Percentiles rank a stretch among this genome's conserved stretches.
These are phyloP conservation scores for Aphyosemion australe DNA, from an alignment of 2,113 vertebrate genomes.

Conservation along the genomic window DNA sequence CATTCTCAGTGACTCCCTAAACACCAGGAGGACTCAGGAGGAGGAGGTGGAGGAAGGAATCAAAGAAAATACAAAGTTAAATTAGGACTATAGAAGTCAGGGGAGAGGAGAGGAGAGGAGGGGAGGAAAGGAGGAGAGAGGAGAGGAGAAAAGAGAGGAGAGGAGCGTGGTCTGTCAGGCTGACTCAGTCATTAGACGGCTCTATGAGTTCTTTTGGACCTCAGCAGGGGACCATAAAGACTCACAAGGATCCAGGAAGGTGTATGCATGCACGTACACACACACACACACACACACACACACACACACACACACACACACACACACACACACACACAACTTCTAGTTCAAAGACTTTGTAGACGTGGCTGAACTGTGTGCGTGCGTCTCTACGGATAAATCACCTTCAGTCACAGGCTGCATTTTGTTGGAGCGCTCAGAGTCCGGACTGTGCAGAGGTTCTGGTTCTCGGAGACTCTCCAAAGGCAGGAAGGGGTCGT, in stretches of 20 bases:
- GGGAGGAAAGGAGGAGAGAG: background rate
- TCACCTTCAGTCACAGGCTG: slow-evolving; percentile 96
- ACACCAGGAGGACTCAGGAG: slow-evolving; percentile 16
- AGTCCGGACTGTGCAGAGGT: slow-evolving; percentile 97
- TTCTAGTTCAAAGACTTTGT: slow-evolving; percentile 7
- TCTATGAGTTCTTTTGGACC: slow-evolving; percentile 48
- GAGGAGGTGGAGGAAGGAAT: background rate
- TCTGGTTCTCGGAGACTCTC: slow-evolving; percentile 95
- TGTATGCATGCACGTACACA: background rate
- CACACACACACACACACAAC: slow-evolving; percentile 19
- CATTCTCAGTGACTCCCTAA: slow-evolving; percentile 47
- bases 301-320: too few species aligned
- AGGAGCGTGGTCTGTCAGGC: slow-evolving; percentile 37
- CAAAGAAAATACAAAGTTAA: background rate
- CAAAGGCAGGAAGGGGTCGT: slow-evolving; percentile 94
- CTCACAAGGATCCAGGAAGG: slow-evolving; percentile 45
- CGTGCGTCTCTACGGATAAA: slow-evolving; percentile 9
- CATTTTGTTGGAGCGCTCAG: slow-evolving; percentile 94
- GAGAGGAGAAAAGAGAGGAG: background rate
- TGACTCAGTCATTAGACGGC: slow-evolving; percentile 60
- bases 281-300: background rate
- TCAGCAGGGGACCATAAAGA: slow-evolving; percentile 61
- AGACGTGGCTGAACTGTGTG: slow-evolving; percentile 6
- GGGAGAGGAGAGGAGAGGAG: background rate
- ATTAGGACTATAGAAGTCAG: background rate